Evolutionary conservation across 2,797 vertebrate genomes (phyloP), one percentile per base, ranked within the genome.

Genomic region (Nothura maculosa): DNA sequence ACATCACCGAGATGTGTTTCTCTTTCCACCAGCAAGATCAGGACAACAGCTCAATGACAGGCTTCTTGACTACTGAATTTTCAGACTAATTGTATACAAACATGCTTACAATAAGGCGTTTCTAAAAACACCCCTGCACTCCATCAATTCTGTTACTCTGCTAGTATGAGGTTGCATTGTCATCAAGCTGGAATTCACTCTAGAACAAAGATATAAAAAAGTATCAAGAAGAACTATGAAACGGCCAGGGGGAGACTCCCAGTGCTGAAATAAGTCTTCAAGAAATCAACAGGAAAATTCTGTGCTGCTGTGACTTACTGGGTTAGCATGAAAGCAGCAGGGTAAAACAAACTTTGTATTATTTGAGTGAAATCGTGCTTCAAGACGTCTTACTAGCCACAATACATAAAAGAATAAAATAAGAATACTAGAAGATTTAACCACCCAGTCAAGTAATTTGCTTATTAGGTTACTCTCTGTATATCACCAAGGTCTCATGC

Each of bases 261-360:
- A 85, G 64, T 43, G 61, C 72, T 88, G 72, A 96, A 93, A 70
- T 91, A 92, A 86, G 68, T 21, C 64, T 81, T 77, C 63, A 88
- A 82, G 82, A 94, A 93, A 95, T 70, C 70, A 86, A 0, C 55
- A 81, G 66, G 74, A 91, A 93, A 87, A 88, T 34, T 52, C 28
- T 54, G 89, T 92, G 47, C 55, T 84, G 45, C 67, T 81, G 36
- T 79, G 52, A 84, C 67, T 84, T 86, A 84, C 30, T 73, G 40
- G 18, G 27, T 84, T 24, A 83, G 43, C 52, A 72, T 34, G 36
- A 0, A 0, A 95, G 63, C 70, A 86, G 52, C 47, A 74, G 83
- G 74, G 69, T 70, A 92, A 77, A 40, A 62, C 40, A 94, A 79
- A 82, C 9, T 58, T 92, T 66, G 17, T 81, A 54, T 28, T 83